These are phyloP conservation scores for Hypanus sabinus DNA, from an alignment of 2,113 vertebrate species.

Conservation along the genomic window DNA sequence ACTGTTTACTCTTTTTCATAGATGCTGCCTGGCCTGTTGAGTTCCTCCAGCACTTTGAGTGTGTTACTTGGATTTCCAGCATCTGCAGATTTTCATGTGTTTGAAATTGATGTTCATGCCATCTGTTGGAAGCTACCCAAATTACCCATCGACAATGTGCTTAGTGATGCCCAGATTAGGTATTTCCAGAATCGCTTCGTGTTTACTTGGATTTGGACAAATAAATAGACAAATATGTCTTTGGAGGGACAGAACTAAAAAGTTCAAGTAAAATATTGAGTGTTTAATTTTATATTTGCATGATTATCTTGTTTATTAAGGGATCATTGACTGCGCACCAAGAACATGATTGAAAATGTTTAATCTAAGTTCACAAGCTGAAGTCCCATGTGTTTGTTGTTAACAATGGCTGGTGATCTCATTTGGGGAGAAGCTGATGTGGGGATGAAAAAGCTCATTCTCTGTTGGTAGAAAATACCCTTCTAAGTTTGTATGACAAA, in stretches of 20 bases:
- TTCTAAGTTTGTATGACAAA: neutral
- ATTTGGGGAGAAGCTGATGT: neutral
- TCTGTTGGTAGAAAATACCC: neutral
- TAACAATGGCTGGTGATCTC: neutral
- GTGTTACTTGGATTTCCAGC: no score
- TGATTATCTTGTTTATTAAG: no score
- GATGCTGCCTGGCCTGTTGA: no score
- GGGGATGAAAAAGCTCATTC: neutral
- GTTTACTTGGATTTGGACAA: neutral
- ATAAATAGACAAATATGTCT: neutral
- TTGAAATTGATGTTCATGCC: no score
- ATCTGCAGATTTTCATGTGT: no score
- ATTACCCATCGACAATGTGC: neutral
- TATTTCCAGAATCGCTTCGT: neutral
- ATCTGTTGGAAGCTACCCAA: no score
- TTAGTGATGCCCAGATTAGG: neutral
- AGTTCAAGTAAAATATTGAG: no score
- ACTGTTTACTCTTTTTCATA: no score
- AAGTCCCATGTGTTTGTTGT: neutral
- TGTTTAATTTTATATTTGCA: no score
- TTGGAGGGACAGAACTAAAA: neutral
- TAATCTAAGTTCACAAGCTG: neutral
- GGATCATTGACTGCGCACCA: no score
- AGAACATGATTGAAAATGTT: no score
- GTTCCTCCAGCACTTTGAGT: no score